Base-by-base conservation (phyloP, 2,113 vertebrate genomes). In the Hemibagrus wyckioides region DNA sequence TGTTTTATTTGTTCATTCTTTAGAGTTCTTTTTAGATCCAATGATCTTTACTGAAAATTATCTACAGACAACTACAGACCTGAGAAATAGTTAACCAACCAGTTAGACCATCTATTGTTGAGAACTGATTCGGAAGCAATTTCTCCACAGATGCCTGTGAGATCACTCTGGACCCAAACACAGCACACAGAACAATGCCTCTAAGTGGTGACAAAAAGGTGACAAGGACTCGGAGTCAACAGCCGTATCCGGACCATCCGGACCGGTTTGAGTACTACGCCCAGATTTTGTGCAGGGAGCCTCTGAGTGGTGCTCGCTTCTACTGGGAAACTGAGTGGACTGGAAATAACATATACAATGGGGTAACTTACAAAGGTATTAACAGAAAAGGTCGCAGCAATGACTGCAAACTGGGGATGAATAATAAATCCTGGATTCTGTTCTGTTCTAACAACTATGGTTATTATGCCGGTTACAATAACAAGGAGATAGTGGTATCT, bases 301-400 rank as follows among this genome's bases (percentile, higher is more conserved):
- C 36, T 44, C 30, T 93, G 4, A 5, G 21, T 1, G 86, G 3
- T 3, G 86, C 81, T 41, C 85, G 89, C 36, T 91, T 82, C 52
- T 94, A 93, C 90, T 92, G 90, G 81, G 93, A 94, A 90, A 28
- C 90, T 0, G 91, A 94, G 5, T 80, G 82, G 52, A 36, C 21
- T 0, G 83, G 89, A 28, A 73, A 88, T 54, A 77, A 39, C 14
- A 80, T 91, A 0, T 89, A 28, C 8, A 30, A 90, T 0, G 93
- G 93, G 0, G 54, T 94, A 1, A 90, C 91, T 0, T 92, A 93
- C 92, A 89, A 11, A 86, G 84, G 33, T 10, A 90, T 71, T 25
- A 76, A 14, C 59, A 84, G 88, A 76, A 90, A 89, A 25, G 88
- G 88, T 1, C 13, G 82, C 14, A 11, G 0, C 0, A 5, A 19